A percentile compares a stretch with the other conserved stretches of the same genome.
These are phyloP conservation scores for Apis florea DNA, from an alignment of 1,140 invertebrate species.

Conservation along the genomic window DNA sequence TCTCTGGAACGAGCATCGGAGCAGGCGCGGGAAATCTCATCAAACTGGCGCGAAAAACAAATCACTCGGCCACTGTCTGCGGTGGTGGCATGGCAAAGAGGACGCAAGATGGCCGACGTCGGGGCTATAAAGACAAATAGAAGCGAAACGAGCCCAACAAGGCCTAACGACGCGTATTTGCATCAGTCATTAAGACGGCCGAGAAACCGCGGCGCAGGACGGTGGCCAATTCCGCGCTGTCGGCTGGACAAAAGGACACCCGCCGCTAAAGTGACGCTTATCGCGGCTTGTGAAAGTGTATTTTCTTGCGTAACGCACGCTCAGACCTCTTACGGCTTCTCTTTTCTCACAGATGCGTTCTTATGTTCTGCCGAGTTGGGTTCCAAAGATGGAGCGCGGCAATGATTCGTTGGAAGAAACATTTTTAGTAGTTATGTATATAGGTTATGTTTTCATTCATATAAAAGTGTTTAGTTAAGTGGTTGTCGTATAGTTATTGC, in stretches of 20 bases:
- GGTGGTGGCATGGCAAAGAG: slow-evolving; percentile 31
- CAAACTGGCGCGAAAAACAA: slow-evolving; percentile 5
- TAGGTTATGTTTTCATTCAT: too few species aligned
- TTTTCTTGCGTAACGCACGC: slow-evolving; percentile 42
- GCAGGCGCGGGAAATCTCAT: slow-evolving; percentile 4
- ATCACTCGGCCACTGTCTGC: not conserved
- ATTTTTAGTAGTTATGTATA: too few species aligned
- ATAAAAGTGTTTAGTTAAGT: too few species aligned
- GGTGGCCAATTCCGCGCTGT: slow-evolving; percentile 27
- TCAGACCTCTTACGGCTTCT: slow-evolving; percentile 8
- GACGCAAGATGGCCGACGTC: slow-evolving; percentile 43
- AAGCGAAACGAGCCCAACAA: slow-evolving; percentile 70
- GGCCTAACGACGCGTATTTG: slow-evolving; percentile 70
- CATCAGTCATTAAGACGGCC: slow-evolving; percentile 68
- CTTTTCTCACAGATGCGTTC: slow-evolving; percentile 1
- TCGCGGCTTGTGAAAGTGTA: slow-evolving; percentile 38
- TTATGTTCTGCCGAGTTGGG: not conserved
- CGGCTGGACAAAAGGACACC: slow-evolving; percentile 35
- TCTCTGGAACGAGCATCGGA: too few species aligned
- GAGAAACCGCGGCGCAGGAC: slow-evolving; percentile 41
- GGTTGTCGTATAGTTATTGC: too few species aligned
- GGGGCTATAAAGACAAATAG: slow-evolving; percentile 71
- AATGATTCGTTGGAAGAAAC: too few species aligned
- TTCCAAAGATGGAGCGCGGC: too few species aligned
- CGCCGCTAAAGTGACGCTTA: slow-evolving; percentile 51